Evolutionary conservation across 2,797 vertebrate species (phyloP).

Genomic region (Oryzias sinensis): DNA sequence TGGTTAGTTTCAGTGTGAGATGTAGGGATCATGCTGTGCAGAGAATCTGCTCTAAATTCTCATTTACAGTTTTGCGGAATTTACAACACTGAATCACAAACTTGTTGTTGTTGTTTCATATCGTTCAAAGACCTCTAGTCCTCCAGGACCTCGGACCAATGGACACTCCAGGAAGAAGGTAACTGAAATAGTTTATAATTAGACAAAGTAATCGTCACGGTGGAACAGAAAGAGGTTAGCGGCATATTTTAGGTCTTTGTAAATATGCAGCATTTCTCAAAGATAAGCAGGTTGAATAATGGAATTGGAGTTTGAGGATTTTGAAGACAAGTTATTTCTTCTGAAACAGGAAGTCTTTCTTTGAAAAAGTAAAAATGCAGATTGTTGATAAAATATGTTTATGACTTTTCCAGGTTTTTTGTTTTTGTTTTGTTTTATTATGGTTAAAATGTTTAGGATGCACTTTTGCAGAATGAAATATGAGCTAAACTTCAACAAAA

Average conservation of each 20-base stretch:
- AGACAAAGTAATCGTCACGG: background rate
- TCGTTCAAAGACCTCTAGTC: conserved; percentile 59
- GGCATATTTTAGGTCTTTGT: no score
- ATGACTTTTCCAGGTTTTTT: no score
- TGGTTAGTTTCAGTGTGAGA: conserved; percentile 71
- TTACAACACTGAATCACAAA: background rate
- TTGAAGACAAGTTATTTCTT: no score
- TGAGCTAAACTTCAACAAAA: background rate
- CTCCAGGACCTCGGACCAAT: conserved; percentile 59
- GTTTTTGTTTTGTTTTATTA: no score
- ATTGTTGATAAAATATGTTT: no score
- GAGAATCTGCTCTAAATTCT: background rate
- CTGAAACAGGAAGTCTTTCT: no score
- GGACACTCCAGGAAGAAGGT: conserved; percentile 76
- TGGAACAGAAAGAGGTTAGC: no score
- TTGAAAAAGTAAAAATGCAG: no score
- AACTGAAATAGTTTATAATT: conserved; percentile 1
- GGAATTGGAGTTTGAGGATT: no score
- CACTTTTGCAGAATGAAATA: background rate
- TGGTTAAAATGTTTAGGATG: no score
- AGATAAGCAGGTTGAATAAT: no score
- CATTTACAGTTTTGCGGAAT: conserved; percentile 12
- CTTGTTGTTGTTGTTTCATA: conserved; percentile 38
- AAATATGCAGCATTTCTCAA: no score
- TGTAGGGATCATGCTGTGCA: background rate